Evolutionary conservation across 2,888 invertebrate genomes (phyloP).

Genomic region (Ophonus ardosiacus): DNA sequence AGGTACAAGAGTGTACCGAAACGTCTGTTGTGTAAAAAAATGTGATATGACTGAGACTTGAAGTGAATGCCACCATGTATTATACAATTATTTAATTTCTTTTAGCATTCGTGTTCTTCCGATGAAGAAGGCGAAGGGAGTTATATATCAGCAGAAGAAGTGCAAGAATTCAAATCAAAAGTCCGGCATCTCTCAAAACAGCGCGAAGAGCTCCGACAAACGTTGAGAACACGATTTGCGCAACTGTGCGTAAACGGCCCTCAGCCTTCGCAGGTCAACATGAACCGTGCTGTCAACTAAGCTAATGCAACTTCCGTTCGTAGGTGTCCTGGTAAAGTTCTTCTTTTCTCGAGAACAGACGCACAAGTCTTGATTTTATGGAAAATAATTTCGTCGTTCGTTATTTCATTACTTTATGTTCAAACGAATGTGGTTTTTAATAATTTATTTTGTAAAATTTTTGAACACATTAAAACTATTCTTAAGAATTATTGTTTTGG

Average conservation of each 20-base stretch:
- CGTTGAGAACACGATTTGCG: conserved; percentile 89
- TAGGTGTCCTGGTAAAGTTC: conserved; percentile 71
- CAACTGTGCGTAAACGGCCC: conserved; percentile 83
- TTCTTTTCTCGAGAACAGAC: conserved; percentile 39
- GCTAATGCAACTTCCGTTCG: conserved; percentile 62
- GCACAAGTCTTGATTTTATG: conserved; percentile 41
- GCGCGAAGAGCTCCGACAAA: conserved; percentile 89
- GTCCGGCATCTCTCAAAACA: conserved; percentile 87
- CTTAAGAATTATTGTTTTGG: conserved; percentile 6
- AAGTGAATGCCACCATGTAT: too few relatives aligned
- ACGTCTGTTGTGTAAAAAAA: too few relatives aligned
- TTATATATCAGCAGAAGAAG: conserved; percentile 93
- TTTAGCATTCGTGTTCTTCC: conserved; percentile 86
- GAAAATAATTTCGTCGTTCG: conserved; percentile 3
- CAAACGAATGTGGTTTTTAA: not conserved
- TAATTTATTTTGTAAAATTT: conserved; percentile 35
- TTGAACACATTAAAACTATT: conserved; percentile 18
- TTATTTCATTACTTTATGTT: conserved; percentile 13
- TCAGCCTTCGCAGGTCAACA: conserved; percentile 57
- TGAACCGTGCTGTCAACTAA: conserved; percentile 52
- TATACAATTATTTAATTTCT: not conserved
- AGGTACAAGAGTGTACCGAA: too few relatives aligned
- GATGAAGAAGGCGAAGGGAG: conserved; percentile 84
- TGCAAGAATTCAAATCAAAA: conserved; percentile 90
- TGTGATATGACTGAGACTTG: too few relatives aligned